phyloP scores from a whole-genome alignment of 2,888 invertebrate species.

The Pollenia amentaria region DNA sequence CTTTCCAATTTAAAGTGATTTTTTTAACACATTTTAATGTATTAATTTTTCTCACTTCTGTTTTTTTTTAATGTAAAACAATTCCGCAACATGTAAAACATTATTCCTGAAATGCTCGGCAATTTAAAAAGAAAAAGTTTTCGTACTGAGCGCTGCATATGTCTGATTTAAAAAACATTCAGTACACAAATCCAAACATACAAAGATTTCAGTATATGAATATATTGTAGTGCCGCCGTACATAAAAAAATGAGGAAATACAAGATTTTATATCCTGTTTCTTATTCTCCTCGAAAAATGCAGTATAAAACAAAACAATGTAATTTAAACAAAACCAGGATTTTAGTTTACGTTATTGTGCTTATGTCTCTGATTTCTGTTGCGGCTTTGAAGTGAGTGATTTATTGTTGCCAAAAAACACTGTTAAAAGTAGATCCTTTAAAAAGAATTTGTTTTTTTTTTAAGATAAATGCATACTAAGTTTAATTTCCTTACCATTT shows the following conservation, averaged over 20 bases:
- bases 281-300: neutral
- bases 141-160: neutral
- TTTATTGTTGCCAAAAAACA: constrained; percentile 10
- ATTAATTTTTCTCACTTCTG: too few species aligned
- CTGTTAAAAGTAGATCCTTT: neutral
- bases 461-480: too few species aligned
- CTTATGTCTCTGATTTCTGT: constrained; percentile 30
- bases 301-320: neutral
- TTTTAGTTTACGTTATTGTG: neutral
- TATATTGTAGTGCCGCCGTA: neutral
- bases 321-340: neutral
- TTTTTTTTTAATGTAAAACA: too few species aligned
- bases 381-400: constrained; percentile 8
- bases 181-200: neutral
- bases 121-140: neutral
- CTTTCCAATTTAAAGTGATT: too few species aligned
- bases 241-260: neutral
- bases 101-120: neutral
- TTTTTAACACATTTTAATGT: too few species aligned
- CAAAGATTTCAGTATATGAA: constrained; percentile 12
- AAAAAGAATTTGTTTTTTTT: too few species aligned
- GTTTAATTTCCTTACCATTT: too few species aligned
- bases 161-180: constrained; percentile 25
- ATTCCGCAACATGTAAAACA: neutral
- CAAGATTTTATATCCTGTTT: neutral